phyloP scores from a whole-genome alignment of 2,113 vertebrate species.

The Neolamprologus longior region DNA sequence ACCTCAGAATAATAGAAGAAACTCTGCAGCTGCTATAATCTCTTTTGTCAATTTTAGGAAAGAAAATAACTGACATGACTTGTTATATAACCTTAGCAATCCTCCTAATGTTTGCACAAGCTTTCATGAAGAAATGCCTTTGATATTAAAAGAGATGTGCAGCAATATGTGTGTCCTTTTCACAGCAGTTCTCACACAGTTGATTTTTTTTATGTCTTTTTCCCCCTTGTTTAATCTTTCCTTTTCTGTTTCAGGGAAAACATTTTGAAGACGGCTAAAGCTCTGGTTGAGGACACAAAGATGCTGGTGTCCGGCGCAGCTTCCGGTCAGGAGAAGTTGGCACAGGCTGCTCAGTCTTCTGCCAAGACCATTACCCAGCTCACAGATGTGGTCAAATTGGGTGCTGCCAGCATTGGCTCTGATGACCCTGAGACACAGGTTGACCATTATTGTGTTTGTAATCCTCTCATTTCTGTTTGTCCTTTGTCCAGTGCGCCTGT shows the following conservation, averaged over 20 bases:
- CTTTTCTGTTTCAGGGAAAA: constrained; percentile 79
- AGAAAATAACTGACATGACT: not conserved
- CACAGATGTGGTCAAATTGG: constrained; percentile 94
- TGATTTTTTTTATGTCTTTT: not conserved
- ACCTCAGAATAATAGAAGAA: not conserved
- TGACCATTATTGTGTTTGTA: not conserved
- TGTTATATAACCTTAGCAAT: not conserved
- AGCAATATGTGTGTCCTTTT: not conserved
- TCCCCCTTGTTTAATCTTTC: not conserved
- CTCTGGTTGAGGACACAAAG: constrained; percentile 97
- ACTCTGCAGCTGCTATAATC: not conserved
- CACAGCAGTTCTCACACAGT: not conserved
- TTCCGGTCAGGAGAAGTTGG: constrained; percentile 89
- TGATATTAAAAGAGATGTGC: not conserved
- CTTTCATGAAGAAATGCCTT: not conserved
- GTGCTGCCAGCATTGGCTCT: constrained; percentile 89
- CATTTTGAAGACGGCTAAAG: constrained; percentile 96
- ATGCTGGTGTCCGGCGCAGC: constrained; percentile 92
- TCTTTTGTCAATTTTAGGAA: not conserved
- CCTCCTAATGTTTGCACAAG: not conserved
- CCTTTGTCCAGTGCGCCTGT: not conserved
- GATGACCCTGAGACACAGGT: constrained; percentile 98
- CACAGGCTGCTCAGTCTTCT: constrained; percentile 92
- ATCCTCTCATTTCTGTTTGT: not conserved
- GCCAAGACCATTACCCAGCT: constrained; percentile 97